Evolutionary conservation across 2,888 invertebrate genomes (phyloP).

Genomic region (Catocala sponsa): DNA sequence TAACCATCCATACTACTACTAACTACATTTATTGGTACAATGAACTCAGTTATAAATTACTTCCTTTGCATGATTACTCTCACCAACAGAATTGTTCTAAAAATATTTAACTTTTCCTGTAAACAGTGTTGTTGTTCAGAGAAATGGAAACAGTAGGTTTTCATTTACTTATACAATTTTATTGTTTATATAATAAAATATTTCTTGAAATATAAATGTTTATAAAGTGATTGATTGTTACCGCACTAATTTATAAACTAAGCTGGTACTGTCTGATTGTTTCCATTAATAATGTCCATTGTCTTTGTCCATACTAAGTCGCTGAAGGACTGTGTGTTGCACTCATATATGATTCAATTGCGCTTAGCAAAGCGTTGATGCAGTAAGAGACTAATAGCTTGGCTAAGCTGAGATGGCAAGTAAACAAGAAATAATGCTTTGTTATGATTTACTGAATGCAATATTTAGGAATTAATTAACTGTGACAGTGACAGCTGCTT

Average conservation of each 20-base stretch:
- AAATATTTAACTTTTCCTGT: slow-evolving; percentile 3
- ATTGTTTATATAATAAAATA: slow-evolving; percentile 14
- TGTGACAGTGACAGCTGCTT: too few species aligned
- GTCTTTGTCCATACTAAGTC: slow-evolving; percentile 40
- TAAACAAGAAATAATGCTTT: too few species aligned
- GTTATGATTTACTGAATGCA: too few species aligned
- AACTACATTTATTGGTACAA: not conserved
- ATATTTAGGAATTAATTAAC: too few species aligned
- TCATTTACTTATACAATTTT: not conserved
- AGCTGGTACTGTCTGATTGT: slow-evolving; percentile 47
- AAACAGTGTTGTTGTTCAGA: too few species aligned
- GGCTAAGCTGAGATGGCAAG: too few species aligned
- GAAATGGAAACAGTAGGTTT: too few species aligned
- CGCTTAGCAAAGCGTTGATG: not conserved
- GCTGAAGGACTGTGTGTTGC: slow-evolving; percentile 15
- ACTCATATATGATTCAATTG: slow-evolving; percentile 28
- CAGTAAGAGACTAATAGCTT: too few species aligned
- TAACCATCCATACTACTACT: not conserved
- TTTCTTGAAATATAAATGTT: slow-evolving; percentile 27
- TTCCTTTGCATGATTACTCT: not conserved
- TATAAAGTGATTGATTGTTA: slow-evolving; percentile 35
- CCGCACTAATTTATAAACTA: slow-evolving; percentile 51
- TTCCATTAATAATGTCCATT: slow-evolving; percentile 51
- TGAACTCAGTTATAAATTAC: not conserved
- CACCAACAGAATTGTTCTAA: slow-evolving; percentile 2